Percentiles rank a stretch among this genome's conserved stretches.
phyloP scores from a whole-genome alignment of 2,888 invertebrate species.

The Cheilosia grossa region DNA sequence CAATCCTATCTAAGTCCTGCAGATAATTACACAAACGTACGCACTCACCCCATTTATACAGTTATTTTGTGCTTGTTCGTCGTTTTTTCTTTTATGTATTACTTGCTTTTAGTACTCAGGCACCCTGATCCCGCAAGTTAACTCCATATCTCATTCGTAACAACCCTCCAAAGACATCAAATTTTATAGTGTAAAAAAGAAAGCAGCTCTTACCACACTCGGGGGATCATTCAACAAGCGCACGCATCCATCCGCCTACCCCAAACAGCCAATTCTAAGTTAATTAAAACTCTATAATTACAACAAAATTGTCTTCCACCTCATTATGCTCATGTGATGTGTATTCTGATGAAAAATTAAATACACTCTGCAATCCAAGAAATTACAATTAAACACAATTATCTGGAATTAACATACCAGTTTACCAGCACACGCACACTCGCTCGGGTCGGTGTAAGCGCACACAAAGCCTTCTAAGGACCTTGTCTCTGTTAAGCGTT shows the following conservation, averaged over 20 bases:
- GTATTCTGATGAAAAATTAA: conserved; percentile 58
- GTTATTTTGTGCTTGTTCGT: too few species aligned
- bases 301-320: conserved; percentile 54
- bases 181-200: conserved; percentile 9
- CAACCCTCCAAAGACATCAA: neutral
- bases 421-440: conserved; percentile 52
- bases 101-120: too few species aligned
- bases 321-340: conserved; percentile 62
- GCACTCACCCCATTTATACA: too few species aligned
- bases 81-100: too few species aligned
- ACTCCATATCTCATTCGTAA: neutral
- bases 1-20: too few species aligned
- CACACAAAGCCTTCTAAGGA: conserved; percentile 34
- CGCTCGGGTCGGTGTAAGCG: conserved; percentile 26
- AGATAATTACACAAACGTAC: too few species aligned
- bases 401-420: conserved; percentile 65
- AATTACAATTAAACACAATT: conserved; percentile 73
- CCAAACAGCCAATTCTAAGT: conserved; percentile 26
- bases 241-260: conserved; percentile 19
- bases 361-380: conserved; percentile 65
- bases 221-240: conserved; percentile 32
- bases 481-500: conserved; percentile 32
- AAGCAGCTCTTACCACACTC: conserved; percentile 12
- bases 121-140: neutral
- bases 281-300: conserved; percentile 70